Conservation (phyloP, 2,888 invertebrate species). For the Pocota personata region DNA sequence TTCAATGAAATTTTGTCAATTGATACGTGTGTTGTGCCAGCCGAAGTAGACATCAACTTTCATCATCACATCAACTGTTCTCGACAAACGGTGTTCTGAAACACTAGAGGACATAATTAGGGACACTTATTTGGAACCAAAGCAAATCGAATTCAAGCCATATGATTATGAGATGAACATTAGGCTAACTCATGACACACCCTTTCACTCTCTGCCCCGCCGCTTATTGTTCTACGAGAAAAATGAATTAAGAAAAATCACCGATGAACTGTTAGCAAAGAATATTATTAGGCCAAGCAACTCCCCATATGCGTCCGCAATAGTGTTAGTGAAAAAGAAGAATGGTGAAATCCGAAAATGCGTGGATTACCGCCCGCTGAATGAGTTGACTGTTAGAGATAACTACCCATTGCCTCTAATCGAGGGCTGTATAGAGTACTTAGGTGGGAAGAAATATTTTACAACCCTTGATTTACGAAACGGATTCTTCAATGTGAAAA, state of each 20-base stretch:
- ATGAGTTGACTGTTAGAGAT: constrained; percentile 13
- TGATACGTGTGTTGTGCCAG: not conserved
- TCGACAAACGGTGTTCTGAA: not conserved
- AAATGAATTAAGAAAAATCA: constrained; percentile 21
- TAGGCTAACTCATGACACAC: constrained; percentile 21
- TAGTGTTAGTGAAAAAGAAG: no score
- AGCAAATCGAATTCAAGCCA: constrained; percentile 9
- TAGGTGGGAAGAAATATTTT: not conserved
- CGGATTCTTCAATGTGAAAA: constrained; percentile 64
- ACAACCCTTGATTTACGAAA: constrained; percentile 16
- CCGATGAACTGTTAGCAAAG: constrained; percentile 23
- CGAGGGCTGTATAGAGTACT: constrained; percentile 7
- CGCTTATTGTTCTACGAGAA: not conserved
- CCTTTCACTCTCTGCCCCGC: constrained; percentile 34
- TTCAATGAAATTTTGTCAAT: not conserved
- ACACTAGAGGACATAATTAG: not conserved
- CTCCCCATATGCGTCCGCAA: no score
- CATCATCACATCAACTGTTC: no score
- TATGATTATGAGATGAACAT: constrained; percentile 38
- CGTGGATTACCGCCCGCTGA: not conserved
- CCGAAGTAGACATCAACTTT: no score
- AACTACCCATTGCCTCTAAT: constrained; percentile 43
- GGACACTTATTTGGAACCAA: constrained; percentile 2
- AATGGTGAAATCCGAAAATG: not conserved
- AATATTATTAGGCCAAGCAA: constrained; percentile 28